Base-by-base conservation (phyloP, 2,888 invertebrate species). In the Ophion costatus region DNA sequence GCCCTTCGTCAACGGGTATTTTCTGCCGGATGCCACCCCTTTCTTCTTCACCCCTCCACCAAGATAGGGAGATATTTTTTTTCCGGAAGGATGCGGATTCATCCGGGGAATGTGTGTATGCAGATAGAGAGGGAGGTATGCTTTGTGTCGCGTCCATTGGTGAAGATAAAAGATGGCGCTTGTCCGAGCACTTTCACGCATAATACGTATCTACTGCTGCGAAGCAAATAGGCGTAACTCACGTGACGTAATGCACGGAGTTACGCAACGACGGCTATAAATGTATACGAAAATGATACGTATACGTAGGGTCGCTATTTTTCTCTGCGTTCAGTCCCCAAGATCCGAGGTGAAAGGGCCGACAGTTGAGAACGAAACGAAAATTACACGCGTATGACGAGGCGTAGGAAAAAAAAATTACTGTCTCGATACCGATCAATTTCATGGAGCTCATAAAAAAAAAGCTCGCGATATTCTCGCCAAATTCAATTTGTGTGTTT, bases 401-500 rank as follows among this genome's bases (percentile, higher is more conserved):
- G 66, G 57, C 24, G 17, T 42, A 42, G 10, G 24, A 22, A 67
- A 67, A 77, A 69, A 69, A 67, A 69, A 67, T 24, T 51, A 75
- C 61, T 51, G 17, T 22, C 17, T 11, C 38, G 9, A 66, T 66
- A 57, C 71, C 64, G 66, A 24, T 64, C 59, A 51, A 51, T 67
- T 67, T 66, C 63, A 24, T 22, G 38, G 71, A 67, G 38, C 20
- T 57, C 51, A 20, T 77, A 33, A 76, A 38, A 80, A 80, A 78
- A 66, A 57, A 74, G 59, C 38, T 22, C 51, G 64, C 20, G 75
- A 82, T 82, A 79, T 84, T 79, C 75, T 70, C 64, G 61, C 24
- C 51, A 75, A 84, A 84, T 82, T 81, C 78, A 79, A 84, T 82
- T 82, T 84, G 66, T 82, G 69, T 78, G 78, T 78, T 81, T 45